These are phyloP conservation scores for Phaenicophaeus curvirostris DNA, from an alignment of 2,797 vertebrate species.

Conservation along the genomic window DNA sequence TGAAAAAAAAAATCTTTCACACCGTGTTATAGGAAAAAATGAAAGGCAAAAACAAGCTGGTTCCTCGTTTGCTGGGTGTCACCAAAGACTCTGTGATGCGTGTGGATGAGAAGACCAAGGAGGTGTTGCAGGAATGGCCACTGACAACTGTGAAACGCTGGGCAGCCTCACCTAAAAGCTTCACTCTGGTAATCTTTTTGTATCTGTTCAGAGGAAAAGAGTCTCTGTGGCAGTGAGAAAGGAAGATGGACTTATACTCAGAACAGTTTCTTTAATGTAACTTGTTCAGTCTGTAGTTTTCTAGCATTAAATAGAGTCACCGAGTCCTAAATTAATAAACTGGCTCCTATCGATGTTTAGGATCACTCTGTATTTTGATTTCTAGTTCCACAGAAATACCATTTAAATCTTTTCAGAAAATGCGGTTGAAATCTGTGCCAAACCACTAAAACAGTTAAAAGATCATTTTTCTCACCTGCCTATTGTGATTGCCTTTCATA, in stretches of 20 bases:
- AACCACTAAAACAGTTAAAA: not conserved
- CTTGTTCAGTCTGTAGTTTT: not conserved
- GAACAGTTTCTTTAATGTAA: not conserved
- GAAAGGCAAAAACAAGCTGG: conserved; percentile 98
- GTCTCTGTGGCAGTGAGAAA: not conserved
- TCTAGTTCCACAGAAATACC: not conserved
- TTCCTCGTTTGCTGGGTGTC: conserved; percentile 93
- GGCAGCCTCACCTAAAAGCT: conserved; percentile 98
- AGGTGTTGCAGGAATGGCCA: conserved; percentile 97
- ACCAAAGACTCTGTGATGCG: conserved; percentile 99
- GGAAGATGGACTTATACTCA: not conserved
- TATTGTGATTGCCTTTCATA: not conserved
- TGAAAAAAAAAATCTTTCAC: not conserved
- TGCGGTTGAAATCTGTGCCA: not conserved
- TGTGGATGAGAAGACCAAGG: conserved; percentile 97
- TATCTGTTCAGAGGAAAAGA: not conserved
- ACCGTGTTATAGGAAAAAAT: conserved; percentile 89
- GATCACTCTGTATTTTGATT: not conserved
- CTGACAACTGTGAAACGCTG: conserved; percentile 98
- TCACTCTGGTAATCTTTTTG: conserved; percentile 88
- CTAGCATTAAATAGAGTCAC: not conserved
- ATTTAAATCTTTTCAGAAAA: not conserved
- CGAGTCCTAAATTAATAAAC: not conserved
- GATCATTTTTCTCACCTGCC: not conserved
- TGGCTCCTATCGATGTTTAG: not conserved